These are phyloP conservation scores for Potorous gilbertii DNA, from an alignment of 2,797 vertebrate species.

Conservation along the genomic window DNA sequence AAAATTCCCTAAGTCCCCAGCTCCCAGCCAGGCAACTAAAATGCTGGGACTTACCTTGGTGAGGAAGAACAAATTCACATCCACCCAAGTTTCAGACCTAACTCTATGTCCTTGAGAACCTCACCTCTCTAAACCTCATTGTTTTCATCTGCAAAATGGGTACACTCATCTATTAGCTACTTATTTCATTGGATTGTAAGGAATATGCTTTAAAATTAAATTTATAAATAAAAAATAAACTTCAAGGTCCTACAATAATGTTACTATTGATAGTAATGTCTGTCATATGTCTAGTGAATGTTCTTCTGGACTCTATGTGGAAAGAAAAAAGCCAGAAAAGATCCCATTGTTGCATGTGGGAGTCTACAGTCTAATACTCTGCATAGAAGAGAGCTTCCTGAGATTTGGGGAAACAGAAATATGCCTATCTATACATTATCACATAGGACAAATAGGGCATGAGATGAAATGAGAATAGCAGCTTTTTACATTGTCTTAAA, in stretches of 20 bases:
- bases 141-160: background rate
- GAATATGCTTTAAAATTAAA: background rate
- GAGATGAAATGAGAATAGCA: background rate
- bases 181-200: background rate
- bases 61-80: background rate
- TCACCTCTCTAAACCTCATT: background rate
- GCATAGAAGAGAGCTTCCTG: background rate
- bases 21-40: background rate
- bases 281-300: background rate
- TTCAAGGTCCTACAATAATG: background rate
- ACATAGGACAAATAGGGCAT: background rate
- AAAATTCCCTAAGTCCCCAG: background rate
- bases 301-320: background rate
- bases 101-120: background rate
- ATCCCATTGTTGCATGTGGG: background rate
- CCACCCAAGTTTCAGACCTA: background rate
- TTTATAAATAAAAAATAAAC: background rate
- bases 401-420: background rate
- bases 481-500: background rate
- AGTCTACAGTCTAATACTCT: background rate
- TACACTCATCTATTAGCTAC: background rate
- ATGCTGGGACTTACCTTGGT: background rate
- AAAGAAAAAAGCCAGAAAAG: background rate
- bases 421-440: background rate
- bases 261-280: background rate